Evolutionary conservation across 2,888 invertebrate genomes (phyloP), one percentile per base, ranked within the genome.

Genomic region (Linnaemya vulpina): DNA sequence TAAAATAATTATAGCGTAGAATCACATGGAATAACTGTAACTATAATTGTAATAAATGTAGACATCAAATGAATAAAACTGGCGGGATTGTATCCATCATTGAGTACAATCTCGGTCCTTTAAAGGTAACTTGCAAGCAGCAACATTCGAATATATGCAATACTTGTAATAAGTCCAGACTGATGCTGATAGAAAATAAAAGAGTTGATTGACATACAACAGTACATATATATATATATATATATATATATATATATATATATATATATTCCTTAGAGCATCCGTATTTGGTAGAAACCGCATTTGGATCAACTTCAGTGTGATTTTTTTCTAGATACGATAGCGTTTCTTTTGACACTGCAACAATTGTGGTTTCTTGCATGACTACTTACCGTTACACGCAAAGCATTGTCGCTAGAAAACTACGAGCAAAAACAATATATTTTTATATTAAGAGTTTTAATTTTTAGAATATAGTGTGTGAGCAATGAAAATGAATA

Each of bases 31-130:
- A 53, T 13, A 8, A 20, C 7, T 0, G 43, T 76, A 15, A 75
- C 53, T 1, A 70, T 9, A 43, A 84, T 2, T 35, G 77, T 46
- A 1, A 63, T 68, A 20, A 77, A 17, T 1, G 86, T 13, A 8
- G 70, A 60, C 17, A 81, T 10, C 1, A 49, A 11, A 55, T 76
- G 46, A 1, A 75, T 70, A 15, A 87, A 87, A 17, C 70, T 87
- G 9, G 89, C 89, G 9, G 88, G 87, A 85, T 89, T 89, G 49
- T 88, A 89, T 7, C 78, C 84, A 68, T 88, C 81, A 9, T 55
- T 87, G 84, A 5, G 15, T 9, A 25, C 88, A 88, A 0, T 22
- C 25, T 1, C 25, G 77, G 1, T 46, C 43, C 8, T 22, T 43
- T 5, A 58, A 60, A 8, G 77, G 17, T 1, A 82, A 70, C 0